Evolutionary conservation across 2,888 invertebrate genomes (phyloP).

Genomic region (Pachydiplax longipennis): DNA sequence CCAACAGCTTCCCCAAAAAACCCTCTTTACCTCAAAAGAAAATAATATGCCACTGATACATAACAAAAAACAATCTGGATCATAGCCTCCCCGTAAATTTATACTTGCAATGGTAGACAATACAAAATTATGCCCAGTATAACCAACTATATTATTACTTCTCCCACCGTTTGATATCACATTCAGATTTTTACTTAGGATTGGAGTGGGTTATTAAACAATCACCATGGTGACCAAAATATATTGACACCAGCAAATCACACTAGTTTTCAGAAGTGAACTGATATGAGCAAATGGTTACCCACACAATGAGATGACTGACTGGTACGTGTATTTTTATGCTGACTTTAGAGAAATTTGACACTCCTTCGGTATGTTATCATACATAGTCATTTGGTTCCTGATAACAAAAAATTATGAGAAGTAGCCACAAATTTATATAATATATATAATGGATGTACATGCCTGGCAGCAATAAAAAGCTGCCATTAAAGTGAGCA

Average conservation of each 20-base stretch:
- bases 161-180: constrained; percentile 7
- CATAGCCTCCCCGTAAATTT: neutral
- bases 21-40: constrained; percentile 27
- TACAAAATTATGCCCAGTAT: constrained; percentile 11
- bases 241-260: constrained; percentile 21
- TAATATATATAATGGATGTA: neutral
- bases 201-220: neutral
- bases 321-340: neutral
- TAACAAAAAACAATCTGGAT: constrained; percentile 24
- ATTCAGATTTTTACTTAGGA: constrained; percentile 31
- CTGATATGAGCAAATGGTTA: constrained; percentile 18
- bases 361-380: neutral
- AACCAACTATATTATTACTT: constrained; percentile 22
- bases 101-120: constrained; percentile 22
- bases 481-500: neutral
- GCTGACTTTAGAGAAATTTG: neutral
- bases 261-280: constrained; percentile 24
- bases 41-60: constrained; percentile 20
- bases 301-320: constrained; percentile 11
- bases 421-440: neutral
- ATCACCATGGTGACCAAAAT: constrained; percentile 19
- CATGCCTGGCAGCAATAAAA: neutral
- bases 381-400: neutral
- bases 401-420: neutral
- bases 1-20: constrained; percentile 4